These are phyloP conservation scores for Crossocerus cetratus DNA, from an alignment of 2,888 invertebrate genomes.

Conservation along the genomic window DNA sequence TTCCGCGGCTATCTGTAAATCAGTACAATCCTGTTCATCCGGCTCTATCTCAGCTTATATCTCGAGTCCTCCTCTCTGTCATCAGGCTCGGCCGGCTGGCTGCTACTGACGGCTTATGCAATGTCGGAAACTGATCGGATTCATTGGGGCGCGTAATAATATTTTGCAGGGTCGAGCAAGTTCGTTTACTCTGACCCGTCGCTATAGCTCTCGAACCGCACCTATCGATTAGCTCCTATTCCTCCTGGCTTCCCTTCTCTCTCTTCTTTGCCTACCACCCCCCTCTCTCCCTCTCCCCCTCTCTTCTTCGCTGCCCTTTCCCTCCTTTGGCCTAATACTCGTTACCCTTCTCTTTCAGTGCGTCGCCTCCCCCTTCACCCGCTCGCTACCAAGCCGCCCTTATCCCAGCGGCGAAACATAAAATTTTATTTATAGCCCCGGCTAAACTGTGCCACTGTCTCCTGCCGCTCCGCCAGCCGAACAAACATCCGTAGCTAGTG, in stretches of 20 bases:
- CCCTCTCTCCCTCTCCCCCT: neutral
- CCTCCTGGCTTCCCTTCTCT: constrained; percentile 21
- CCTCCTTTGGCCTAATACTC: constrained; percentile 38
- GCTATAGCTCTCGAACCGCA: constrained; percentile 56
- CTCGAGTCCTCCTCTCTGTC: constrained; percentile 40
- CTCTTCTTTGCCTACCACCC: constrained; percentile 28
- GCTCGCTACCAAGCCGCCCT: no score
- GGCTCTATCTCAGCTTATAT: constrained; percentile 6
- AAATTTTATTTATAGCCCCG: no score
- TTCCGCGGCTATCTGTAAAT: neutral
- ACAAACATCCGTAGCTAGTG: neutral
- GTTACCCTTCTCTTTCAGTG: constrained; percentile 24
- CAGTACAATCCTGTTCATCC: neutral
- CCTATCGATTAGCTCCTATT: constrained; percentile 64
- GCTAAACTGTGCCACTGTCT: neutral
- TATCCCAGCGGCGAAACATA: no score
- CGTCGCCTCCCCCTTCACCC: no score
- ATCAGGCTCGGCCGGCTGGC: constrained; percentile 43
- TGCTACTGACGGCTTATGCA: constrained; percentile 73
- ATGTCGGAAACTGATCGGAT: constrained; percentile 72
- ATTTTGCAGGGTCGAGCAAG: constrained; percentile 73
- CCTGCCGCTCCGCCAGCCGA: neutral
- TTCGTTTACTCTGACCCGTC: constrained; percentile 69
- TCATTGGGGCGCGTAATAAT: constrained; percentile 73
- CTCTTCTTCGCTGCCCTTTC: constrained; percentile 23